Base-by-base conservation (phyloP, 2,888 invertebrate species). In the Aporophyla lueneburgensis region DNA sequence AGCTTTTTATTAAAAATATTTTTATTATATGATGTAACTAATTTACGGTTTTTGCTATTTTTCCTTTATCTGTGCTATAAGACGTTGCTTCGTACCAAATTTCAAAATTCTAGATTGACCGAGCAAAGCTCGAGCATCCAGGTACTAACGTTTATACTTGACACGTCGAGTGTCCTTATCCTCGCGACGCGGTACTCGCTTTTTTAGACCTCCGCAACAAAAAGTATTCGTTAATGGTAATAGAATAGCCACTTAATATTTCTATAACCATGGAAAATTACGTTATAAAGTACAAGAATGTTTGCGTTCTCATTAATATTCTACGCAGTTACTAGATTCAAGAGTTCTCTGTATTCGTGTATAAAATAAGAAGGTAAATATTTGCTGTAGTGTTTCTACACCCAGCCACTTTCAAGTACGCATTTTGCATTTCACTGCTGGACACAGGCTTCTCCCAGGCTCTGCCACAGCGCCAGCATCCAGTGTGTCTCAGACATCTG, bases 271-370 rank as follows among this genome's bases (percentile, higher is more conserved):
- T 33, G 66, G 53, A 66, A 54, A 16, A 54, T 33, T 10, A 33
- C n/a, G 2, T 16, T 66, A 0, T n/a, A 5, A 1, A 14, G 6
- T 27, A 16, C 33, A n/a, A 58, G n/a, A 16, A 56, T 58, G 7
- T 67, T 58, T 67, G 56, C 33, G 33, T 6, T n/a, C 33, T 58
- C 58, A n/a, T 67, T 67, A 58, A 56, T 58, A 67, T 67, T 67
- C 58, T 24, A 40, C 58, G 58, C 58, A 40, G 67, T 40, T 2
- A 40, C 19, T 16, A 67, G 33, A 66, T n/a, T 19, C 58, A 67
- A 67, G 27, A 56, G 33, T n/a, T 56, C 0, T 19, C 4, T 21
- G 33, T 33, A 10, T 51, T 51, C 16, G 43, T 14, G 40, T n/a
- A 51, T 16, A n/a, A 21, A n/a, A 33, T 16, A 10, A 6, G 0